phyloP scores from a whole-genome alignment of 2,113 vertebrate species.

The Fulmarus glacialis region DNA sequence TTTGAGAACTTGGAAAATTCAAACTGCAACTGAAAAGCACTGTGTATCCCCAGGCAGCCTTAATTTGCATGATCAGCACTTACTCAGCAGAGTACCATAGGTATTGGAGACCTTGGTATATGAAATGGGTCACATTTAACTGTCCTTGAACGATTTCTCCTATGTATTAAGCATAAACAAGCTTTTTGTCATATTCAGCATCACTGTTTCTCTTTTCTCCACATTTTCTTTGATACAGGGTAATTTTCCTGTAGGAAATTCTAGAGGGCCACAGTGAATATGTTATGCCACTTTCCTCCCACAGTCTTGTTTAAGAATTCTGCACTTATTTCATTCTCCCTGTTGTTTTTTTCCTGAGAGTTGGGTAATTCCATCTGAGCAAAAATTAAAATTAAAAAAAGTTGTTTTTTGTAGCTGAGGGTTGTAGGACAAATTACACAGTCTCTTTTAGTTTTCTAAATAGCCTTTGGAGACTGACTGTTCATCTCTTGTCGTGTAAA shows the following conservation, averaged over 20 bases:
- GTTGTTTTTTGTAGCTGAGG: not conserved
- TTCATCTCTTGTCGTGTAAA: not conserved
- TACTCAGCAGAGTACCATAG: constrained; percentile 52
- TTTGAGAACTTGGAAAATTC: constrained; percentile 61
- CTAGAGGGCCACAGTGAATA: not conserved
- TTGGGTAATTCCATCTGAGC: not conserved
- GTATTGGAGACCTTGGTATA: constrained; percentile 44
- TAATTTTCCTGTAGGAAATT: not conserved
- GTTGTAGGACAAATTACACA: not conserved
- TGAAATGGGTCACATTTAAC: constrained; percentile 50
- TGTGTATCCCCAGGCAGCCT: constrained; percentile 54
- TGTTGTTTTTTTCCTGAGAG: not conserved
- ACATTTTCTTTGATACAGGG: not conserved
- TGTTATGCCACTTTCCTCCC: not conserved
- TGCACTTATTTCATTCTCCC: not conserved
- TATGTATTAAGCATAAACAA: constrained; percentile 52
- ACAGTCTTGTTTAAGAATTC: not conserved
- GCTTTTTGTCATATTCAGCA: constrained; percentile 53
- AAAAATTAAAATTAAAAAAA: not conserved
- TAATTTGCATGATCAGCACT: constrained; percentile 59
- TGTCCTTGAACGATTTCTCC: constrained; percentile 60
- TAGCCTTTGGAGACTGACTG: not conserved
- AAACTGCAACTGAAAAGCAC: constrained; percentile 46
- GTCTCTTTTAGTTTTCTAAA: not conserved
- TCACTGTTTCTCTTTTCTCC: not conserved